These are phyloP conservation scores for Ameiurus melas DNA, from an alignment of 2,113 vertebrate genomes.

Conservation along the genomic window DNA sequence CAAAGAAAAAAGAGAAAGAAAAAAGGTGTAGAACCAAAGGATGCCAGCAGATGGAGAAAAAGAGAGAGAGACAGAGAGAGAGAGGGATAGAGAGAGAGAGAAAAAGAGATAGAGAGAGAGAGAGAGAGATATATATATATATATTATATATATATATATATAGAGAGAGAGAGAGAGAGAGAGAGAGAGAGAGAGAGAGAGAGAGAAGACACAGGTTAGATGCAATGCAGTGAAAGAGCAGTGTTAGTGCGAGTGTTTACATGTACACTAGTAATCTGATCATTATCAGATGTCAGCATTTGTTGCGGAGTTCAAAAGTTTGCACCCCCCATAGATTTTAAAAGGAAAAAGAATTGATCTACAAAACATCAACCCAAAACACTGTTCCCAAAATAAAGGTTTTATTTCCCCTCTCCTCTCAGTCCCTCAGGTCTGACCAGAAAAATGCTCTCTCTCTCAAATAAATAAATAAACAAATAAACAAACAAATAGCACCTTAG, in stretches of 20 bases:
- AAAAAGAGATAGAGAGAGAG: neutral
- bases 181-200: constrained; percentile 5
- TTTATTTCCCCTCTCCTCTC: neutral
- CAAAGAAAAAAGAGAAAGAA: constrained; percentile 11
- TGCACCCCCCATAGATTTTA: neutral
- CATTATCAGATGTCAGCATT: neutral
- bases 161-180: neutral
- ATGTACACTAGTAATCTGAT: neutral
- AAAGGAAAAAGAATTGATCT: neutral
- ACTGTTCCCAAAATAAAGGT: neutral
- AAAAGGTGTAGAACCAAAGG: neutral
- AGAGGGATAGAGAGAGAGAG: no score
- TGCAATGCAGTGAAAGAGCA: neutral
- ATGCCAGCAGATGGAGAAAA: constrained; percentile 10
- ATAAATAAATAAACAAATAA: neutral
- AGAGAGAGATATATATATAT: no score
- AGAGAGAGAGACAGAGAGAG: no score
- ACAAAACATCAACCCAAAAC: neutral
- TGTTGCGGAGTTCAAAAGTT: neutral
- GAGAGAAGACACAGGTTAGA: constrained; percentile 12
- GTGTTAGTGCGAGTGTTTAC: neutral
- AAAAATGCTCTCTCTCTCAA: neutral
- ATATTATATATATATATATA: no score
- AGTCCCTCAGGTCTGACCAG: neutral
- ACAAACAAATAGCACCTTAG: neutral